Percentiles rank a stretch among this genome's conserved stretches.
Conservation (phyloP, 2,888 invertebrate genomes). For the Clistopyga incitator region DNA sequence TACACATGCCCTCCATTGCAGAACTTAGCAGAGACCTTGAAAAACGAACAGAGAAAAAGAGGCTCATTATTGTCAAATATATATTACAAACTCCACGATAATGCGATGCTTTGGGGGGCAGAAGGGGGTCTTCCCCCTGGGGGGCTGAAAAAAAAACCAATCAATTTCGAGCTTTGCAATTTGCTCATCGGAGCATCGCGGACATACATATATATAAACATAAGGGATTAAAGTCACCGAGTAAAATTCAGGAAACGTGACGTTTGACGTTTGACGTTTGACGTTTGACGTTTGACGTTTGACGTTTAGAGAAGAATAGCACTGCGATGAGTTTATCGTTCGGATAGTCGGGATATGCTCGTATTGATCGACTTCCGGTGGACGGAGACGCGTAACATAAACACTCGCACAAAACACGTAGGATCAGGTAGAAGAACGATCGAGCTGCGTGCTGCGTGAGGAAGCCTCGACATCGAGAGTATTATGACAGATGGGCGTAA, state of each 20-base stretch:
- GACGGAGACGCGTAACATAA: constrained; percentile 54
- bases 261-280: neutral
- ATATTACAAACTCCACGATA: constrained; percentile 1
- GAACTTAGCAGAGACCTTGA: constrained; percentile 78
- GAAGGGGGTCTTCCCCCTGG: too few relatives aligned
- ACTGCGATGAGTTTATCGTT: constrained; percentile 39
- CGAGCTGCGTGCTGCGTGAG: constrained; percentile 30
- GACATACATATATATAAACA: neutral
- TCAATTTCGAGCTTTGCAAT: neutral
- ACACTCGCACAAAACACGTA: constrained; percentile 47
- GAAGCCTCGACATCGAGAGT: neutral
- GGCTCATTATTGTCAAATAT: constrained; percentile 34
- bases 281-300: neutral
- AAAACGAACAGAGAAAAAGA: constrained; percentile 63
- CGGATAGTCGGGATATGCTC: constrained; percentile 64
- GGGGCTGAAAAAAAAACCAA: neutral
- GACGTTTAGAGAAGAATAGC: neutral
- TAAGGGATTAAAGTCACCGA: neutral
- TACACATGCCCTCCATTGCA: constrained; percentile 81
- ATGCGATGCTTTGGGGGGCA: constrained; percentile 19
- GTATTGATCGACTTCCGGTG: constrained; percentile 76
- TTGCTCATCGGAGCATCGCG: constrained; percentile 10
- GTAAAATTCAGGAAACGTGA: neutral
- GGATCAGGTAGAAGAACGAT: neutral
- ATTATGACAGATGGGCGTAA: neutral